A percentile compares a stretch with the other conserved stretches of the same genome.
These are phyloP conservation scores for Geophilus truncorum DNA, from an alignment of 2,888 invertebrate species.

Conservation along the genomic window DNA sequence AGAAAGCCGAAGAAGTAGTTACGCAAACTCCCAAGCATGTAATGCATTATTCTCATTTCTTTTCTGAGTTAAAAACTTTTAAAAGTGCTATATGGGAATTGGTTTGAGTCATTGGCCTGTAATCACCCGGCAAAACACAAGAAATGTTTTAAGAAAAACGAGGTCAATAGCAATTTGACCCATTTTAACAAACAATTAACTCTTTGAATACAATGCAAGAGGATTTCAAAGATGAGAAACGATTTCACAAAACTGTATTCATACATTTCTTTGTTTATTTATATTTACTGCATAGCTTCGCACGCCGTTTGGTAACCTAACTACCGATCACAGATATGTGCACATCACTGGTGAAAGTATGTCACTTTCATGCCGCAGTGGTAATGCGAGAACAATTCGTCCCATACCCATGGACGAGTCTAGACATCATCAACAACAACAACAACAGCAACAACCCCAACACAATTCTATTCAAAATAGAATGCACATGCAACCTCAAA, in stretches of 20 bases:
- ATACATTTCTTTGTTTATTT: not conserved
- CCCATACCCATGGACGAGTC: constrained; percentile 9
- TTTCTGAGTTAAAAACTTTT: not conserved
- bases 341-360: constrained; percentile 76
- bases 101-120: not conserved
- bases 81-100: not conserved
- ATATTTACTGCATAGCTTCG: constrained; percentile 47
- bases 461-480: constrained; percentile 29
- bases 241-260: not conserved
- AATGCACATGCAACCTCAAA: constrained; percentile 32
- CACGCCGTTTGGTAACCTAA: constrained; percentile 63
- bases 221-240: not conserved
- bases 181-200: not conserved
- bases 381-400: constrained; percentile 54
- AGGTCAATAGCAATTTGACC: not conserved
- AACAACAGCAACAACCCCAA: constrained; percentile 29
- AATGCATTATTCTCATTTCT: constrained; percentile 10
- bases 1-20: constrained; percentile 74
- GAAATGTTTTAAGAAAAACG: not conserved
- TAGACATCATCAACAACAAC: constrained; percentile 1
- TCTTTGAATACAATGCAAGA: constrained; percentile 30
- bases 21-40: constrained; percentile 64
- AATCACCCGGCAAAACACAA: not conserved
- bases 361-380: constrained; percentile 81
- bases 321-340: constrained; percentile 66